These are phyloP conservation scores for Malachius bipustulatus DNA, from an alignment of 2,888 invertebrate species.

Conservation along the genomic window DNA sequence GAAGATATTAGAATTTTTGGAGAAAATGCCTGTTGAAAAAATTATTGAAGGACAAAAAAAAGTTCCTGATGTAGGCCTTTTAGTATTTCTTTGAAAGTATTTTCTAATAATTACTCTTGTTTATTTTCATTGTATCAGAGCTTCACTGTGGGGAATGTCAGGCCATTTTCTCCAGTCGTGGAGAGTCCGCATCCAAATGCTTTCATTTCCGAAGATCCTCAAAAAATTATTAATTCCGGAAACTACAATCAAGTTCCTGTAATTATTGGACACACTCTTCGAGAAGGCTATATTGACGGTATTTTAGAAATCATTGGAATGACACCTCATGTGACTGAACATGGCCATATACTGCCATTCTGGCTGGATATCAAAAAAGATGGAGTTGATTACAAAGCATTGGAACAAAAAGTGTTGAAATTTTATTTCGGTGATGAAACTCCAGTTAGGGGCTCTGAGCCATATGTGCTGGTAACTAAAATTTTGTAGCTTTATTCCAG, in stretches of 20 bases:
- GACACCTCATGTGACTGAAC: too few species aligned
- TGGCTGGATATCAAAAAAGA: neutral
- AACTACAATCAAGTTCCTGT: constrained; percentile 1
- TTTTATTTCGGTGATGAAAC: neutral
- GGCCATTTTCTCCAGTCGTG: neutral
- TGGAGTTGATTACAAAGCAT: neutral
- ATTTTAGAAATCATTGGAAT: neutral
- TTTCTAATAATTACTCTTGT: neutral
- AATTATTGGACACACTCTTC: neutral
- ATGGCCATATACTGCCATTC: too few species aligned
- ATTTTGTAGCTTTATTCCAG: too few species aligned
- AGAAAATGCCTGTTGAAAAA: constrained; percentile 1
- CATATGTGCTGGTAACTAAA: too few species aligned
- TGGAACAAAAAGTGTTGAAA: neutral
- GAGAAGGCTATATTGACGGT: neutral
- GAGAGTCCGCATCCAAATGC: too few species aligned
- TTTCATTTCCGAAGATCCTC: neutral
- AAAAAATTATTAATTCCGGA: neutral
- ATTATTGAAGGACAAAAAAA: neutral
- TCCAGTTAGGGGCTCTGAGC: too few species aligned
- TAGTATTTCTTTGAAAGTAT: neutral
- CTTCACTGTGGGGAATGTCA: neutral
- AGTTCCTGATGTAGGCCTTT: neutral
- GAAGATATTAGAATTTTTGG: neutral
- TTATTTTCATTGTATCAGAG: neutral